Percentiles rank a stretch among this genome's conserved stretches.
phyloP scores from a whole-genome alignment of 2,113 vertebrate genomes.

The Setophaga kirtlandii region DNA sequence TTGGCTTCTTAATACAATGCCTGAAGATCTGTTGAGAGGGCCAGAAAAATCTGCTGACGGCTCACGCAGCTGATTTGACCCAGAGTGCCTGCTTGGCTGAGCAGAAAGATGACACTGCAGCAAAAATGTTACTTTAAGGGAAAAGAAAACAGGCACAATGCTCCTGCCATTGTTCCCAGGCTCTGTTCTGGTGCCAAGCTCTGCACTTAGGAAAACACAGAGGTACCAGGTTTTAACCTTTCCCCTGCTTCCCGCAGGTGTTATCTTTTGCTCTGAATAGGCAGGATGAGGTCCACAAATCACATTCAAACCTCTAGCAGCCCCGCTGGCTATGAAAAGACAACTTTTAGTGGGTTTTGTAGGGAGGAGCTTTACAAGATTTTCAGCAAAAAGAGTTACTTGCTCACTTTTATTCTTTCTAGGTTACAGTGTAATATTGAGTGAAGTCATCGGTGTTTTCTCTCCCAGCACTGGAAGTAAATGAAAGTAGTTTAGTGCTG shows the following conservation, averaged over 20 bases:
- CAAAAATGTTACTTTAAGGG: slow-evolving; percentile 69
- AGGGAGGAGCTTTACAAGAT: not conserved
- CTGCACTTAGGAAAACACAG: slow-evolving; percentile 46
- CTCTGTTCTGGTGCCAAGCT: slow-evolving; percentile 65
- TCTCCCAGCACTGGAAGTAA: not conserved
- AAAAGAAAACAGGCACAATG: slow-evolving; percentile 64
- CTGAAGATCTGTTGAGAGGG: slow-evolving; percentile 55
- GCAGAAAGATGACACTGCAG: slow-evolving; percentile 73
- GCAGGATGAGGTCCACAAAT: slow-evolving; percentile 22
- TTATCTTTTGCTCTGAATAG: slow-evolving; percentile 55
- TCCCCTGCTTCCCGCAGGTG: slow-evolving; percentile 54
- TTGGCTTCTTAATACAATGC: slow-evolving; percentile 49
- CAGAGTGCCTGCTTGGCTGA: slow-evolving; percentile 65
- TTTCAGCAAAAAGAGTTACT: not conserved
- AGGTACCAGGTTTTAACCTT: slow-evolving; percentile 61
- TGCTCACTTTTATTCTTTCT: not conserved
- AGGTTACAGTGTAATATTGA: not conserved
- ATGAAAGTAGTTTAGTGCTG: not conserved
- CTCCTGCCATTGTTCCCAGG: slow-evolving; percentile 57
- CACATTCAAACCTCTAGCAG: not conserved
- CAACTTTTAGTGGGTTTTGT: not conserved
- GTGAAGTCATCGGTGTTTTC: not conserved
- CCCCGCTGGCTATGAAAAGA: not conserved
- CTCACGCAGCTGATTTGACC: slow-evolving; percentile 74
- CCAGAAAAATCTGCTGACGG: slow-evolving; percentile 76